Evolutionary conservation across 2,888 invertebrate species (phyloP).

Genomic region (Boloria euphrosyne): DNA sequence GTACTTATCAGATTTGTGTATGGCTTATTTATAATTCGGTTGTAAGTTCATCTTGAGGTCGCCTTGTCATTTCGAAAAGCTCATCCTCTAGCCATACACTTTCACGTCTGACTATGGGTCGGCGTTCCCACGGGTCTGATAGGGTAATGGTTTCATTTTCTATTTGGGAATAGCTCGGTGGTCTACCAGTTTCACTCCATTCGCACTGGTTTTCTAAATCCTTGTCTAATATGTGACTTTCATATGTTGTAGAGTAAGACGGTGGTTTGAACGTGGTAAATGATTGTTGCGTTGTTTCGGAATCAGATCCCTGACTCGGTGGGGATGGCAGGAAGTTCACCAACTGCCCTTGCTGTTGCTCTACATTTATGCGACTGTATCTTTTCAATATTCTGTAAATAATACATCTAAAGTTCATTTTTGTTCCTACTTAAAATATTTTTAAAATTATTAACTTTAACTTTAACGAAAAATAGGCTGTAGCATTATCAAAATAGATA

Average conservation of each 20-base stretch:
- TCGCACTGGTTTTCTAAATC: slow-evolving; percentile 74
- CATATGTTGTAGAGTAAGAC: slow-evolving; percentile 78
- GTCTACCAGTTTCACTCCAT: slow-evolving; percentile 80
- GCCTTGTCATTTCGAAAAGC: slow-evolving; percentile 90
- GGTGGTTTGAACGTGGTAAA: slow-evolving; percentile 80
- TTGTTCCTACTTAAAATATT: too few species aligned
- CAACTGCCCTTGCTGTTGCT: slow-evolving; percentile 85
- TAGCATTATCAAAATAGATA: too few species aligned
- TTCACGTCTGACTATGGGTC: slow-evolving; percentile 75
- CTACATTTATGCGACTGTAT: slow-evolving; percentile 82
- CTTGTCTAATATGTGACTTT: slow-evolving; percentile 69
- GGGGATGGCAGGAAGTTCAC: slow-evolving; percentile 89
- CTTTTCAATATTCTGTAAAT: slow-evolving; percentile 83
- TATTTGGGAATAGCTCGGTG: slow-evolving; percentile 76
- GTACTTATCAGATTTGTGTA: slow-evolving; percentile 56
- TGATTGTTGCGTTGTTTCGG: slow-evolving; percentile 70
- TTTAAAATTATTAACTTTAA: too few species aligned
- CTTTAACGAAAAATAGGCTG: too few species aligned
- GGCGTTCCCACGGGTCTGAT: slow-evolving; percentile 76
- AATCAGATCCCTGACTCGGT: slow-evolving; percentile 70
- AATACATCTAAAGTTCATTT: neutral
- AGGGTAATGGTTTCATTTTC: slow-evolving; percentile 71
- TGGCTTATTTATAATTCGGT: slow-evolving; percentile 86
- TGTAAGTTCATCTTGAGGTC: slow-evolving; percentile 94
- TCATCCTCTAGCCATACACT: slow-evolving; percentile 90